phyloP scores from a whole-genome alignment of 2,113 vertebrate genomes.

The Paraplagusia blochii region DNA sequence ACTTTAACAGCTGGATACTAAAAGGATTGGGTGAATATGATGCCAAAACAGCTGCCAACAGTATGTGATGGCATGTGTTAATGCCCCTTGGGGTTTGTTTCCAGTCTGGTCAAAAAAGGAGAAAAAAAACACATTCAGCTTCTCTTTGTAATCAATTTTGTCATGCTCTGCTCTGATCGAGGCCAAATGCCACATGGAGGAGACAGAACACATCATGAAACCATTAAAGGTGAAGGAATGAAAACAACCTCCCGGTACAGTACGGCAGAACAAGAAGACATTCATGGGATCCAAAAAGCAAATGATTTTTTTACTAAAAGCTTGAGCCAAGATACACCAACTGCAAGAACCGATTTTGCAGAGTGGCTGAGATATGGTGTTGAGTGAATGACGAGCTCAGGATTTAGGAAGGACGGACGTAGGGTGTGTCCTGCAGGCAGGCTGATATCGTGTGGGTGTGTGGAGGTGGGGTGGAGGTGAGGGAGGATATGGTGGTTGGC shows the following conservation, averaged over 20 bases:
- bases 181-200: slow-evolving; percentile 19
- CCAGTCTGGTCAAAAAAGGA: slow-evolving; percentile 30
- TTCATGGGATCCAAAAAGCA: not conserved
- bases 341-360: not conserved
- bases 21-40: slow-evolving; percentile 43
- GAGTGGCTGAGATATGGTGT: slow-evolving; percentile 33
- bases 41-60: slow-evolving; percentile 55
- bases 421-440: slow-evolving; percentile 15
- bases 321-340: slow-evolving; percentile 31
- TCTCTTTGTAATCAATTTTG: slow-evolving; percentile 13
- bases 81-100: slow-evolving; percentile 43
- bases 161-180: slow-evolving; percentile 27
- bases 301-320: slow-evolving; percentile 1
- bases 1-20: slow-evolving; percentile 35
- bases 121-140: slow-evolving; percentile 17
- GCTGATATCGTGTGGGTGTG: slow-evolving; percentile 29
- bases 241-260: slow-evolving; percentile 24
- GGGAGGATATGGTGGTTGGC: slow-evolving; percentile 34
- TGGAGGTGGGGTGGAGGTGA: slow-evolving; percentile 6
- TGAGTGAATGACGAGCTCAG: slow-evolving; percentile 8
- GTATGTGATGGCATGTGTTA: slow-evolving; percentile 38
- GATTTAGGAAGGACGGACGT: slow-evolving; percentile 20
- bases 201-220: slow-evolving; percentile 29
- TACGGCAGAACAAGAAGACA: not conserved
- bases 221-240: slow-evolving; percentile 21